Evolutionary conservation across 2,113 vertebrate species (phyloP).

Genomic region (Hucho hucho): DNA sequence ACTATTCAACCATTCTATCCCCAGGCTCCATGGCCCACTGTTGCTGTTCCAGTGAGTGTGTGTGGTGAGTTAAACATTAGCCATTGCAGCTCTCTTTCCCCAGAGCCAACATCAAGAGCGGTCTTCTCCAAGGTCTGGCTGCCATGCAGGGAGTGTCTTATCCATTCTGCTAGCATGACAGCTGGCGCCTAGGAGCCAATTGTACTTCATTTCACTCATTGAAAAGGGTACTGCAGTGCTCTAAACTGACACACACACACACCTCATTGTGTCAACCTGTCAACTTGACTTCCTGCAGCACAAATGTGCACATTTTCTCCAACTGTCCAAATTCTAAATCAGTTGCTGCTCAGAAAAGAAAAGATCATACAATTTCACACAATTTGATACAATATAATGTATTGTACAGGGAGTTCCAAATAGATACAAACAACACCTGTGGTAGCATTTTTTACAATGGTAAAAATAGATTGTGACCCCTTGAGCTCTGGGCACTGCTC

Average conservation of each 20-base stretch:
- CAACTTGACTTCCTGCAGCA: not conserved
- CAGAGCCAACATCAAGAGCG: constrained; percentile 3
- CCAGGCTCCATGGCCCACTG: constrained; percentile 18
- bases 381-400: not conserved
- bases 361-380: too few species aligned
- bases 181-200: not conserved
- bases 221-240: too few species aligned
- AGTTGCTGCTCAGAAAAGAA: not conserved
- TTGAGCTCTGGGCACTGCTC: not conserved
- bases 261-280: not conserved
- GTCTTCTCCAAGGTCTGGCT: constrained; percentile 11
- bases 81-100: constrained; percentile 26
- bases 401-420: not conserved
- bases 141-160: not conserved
- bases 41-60: constrained; percentile 21
- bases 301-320: not conserved
- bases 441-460: too few species aligned
- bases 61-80: constrained; percentile 48
- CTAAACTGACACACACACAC: constrained; percentile 5
- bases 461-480: too few species aligned
- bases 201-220: not conserved
- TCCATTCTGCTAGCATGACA: constrained; percentile 7
- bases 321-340: not conserved
- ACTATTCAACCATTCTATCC: constrained; percentile 15
- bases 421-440: not conserved